Percentiles rank a stretch among this genome's conserved stretches.
phyloP scores from a whole-genome alignment of 2,888 invertebrate species.

The Drosophila yooni region DNA sequence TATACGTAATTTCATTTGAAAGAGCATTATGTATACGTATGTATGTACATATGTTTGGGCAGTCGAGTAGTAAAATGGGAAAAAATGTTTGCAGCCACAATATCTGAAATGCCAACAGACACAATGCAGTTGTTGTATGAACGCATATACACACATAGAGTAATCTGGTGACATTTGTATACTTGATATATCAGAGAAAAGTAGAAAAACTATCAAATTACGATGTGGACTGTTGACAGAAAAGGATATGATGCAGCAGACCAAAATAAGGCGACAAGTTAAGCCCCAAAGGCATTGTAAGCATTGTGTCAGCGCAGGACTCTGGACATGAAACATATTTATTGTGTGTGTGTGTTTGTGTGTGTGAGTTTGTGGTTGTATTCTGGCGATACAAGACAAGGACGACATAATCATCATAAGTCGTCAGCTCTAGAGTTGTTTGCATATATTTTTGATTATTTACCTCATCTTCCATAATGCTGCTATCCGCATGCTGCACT shows the following conservation, averaged over 20 bases:
- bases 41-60: constrained; percentile 30
- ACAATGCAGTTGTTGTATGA: constrained; percentile 32
- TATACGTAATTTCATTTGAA: constrained; percentile 73
- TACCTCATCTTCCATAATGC: constrained; percentile 85
- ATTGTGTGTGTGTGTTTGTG: constrained; percentile 35
- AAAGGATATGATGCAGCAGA: constrained; percentile 22
- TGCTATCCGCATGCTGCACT: constrained; percentile 84
- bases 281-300: constrained; percentile 40
- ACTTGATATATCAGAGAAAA: constrained; percentile 58
- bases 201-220: constrained; percentile 80
- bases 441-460: constrained; percentile 24
- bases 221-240: constrained; percentile 63
- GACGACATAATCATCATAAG: constrained; percentile 37
- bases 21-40: constrained; percentile 59
- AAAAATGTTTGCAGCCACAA: constrained; percentile 27
- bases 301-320: constrained; percentile 26
- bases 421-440: neutral
- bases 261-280: constrained; percentile 49
- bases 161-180: constrained; percentile 62
- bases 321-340: constrained; percentile 52
- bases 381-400: constrained; percentile 7
- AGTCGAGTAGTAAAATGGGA: constrained; percentile 4
- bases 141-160: constrained; percentile 8
- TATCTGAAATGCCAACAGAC: constrained; percentile 59
- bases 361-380: neutral